Base-by-base conservation (phyloP, 1,140 invertebrate genomes). In the Neoseiulus cucumeris region DNA sequence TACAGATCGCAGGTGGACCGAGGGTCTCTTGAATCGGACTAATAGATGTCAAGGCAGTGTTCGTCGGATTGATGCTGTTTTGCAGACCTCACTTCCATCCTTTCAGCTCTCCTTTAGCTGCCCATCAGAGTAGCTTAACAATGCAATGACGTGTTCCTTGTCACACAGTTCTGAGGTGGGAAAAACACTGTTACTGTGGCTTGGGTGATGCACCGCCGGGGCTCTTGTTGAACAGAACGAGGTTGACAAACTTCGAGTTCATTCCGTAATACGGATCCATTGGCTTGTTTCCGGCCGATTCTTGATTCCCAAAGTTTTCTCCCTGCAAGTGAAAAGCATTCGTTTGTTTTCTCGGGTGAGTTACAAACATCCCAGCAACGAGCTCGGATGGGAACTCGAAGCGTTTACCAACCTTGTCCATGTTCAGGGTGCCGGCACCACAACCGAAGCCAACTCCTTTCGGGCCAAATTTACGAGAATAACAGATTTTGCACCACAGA, bases 391-490 rank as follows among this genome's bases (percentile, higher is more conserved):
- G 33, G 4, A 39, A 39, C 33, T 6, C 9, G 4, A 6, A 39
- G 33, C 33, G 33, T 4, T 39, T 4, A 39, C 51, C 17, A 25
- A 59, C 89, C 74, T 82, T 80, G 80, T 94, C 93, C 88, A 91
- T 97, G 77, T 89, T 93, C 70, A 98, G 82, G 74, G 89, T 89
- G 68, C 91, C 94, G 74, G 92, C 93, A 72, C 94, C 94, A 75
- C 90, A 87, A 69, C 93, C 94, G 77, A 96, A 98, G 72, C 93
- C 93, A 79, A 95, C 94, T 68, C 88, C 92, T 80, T 97, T 97
- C 70, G 92, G 93, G 74, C 94, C 91, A 78, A 87, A 96, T 82
- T 95, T 95, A 70, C 91, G 85, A 67, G 84, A 91, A 77, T 97
- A 91, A 81, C 94, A 98, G 73, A 84, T 82, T 81, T 93, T 96